These are phyloP conservation scores for Gobionotothen gibberifrons DNA, from an alignment of 2,797 vertebrate genomes.

Conservation along the genomic window DNA sequence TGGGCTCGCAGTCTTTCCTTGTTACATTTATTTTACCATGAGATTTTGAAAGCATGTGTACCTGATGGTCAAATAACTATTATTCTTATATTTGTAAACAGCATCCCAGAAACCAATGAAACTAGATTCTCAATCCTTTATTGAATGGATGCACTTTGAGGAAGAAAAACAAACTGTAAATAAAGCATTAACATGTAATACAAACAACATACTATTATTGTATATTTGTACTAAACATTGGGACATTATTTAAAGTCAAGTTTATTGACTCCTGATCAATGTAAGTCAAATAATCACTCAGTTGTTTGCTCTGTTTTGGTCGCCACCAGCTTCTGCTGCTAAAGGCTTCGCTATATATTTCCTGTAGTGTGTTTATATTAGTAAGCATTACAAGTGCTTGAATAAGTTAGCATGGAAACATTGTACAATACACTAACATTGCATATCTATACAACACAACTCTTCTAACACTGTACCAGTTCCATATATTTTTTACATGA, in stretches of 20 bases:
- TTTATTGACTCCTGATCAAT: no score
- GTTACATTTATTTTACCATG: not conserved
- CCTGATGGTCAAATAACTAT: conserved; percentile 1
- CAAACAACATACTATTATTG: no score
- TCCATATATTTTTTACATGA: no score
- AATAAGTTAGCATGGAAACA: no score
- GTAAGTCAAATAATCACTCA: not conserved
- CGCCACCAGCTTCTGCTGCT: not conserved
- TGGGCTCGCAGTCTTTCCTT: not conserved
- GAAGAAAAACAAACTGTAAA: not conserved
- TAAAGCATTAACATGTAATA: not conserved
- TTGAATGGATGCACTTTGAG: not conserved
- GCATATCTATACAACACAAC: not conserved
- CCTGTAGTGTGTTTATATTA: no score
- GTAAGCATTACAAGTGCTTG: no score
- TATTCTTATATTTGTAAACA: not conserved
- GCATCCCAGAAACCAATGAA: not conserved
- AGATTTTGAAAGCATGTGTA: conserved; percentile 1
- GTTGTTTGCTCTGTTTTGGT: not conserved
- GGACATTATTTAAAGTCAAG: no score
- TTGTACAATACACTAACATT: no score
- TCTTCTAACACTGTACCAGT: not conserved
- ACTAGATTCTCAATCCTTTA: not conserved
- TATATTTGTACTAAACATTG: no score
- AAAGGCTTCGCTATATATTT: no score